These are phyloP conservation scores for Trissonchulus sp. DNA, from an alignment of 2,888 invertebrate genomes.

Conservation along the genomic window DNA sequence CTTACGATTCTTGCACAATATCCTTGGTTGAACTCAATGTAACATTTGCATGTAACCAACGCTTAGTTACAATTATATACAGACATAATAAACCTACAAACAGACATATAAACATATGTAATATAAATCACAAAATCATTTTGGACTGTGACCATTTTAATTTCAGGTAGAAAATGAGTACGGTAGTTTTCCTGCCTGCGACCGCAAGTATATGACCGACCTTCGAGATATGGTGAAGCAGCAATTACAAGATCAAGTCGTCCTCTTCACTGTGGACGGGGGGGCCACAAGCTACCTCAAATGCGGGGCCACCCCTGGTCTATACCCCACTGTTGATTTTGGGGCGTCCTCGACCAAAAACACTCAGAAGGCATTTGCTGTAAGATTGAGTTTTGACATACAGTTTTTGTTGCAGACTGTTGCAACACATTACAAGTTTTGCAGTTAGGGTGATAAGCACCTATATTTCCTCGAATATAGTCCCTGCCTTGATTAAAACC, in stretches of 20 bases:
- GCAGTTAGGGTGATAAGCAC: too few species aligned
- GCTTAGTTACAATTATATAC: too few species aligned
- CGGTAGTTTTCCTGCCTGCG: conserved; percentile 71
- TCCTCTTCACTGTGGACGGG: conserved; percentile 80
- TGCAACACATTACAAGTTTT: too few species aligned
- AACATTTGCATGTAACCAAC: too few species aligned
- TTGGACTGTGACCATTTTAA: too few species aligned
- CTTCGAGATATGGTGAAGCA: conserved; percentile 63
- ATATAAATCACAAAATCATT: too few species aligned
- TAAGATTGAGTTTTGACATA: not conserved
- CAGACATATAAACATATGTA: too few species aligned
- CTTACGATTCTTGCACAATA: too few species aligned
- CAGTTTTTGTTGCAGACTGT: not conserved
- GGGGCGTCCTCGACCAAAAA: conserved; percentile 31
- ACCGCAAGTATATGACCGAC: conserved; percentile 64
- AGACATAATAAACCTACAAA: too few species aligned
- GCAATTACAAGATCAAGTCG: conserved; percentile 63
- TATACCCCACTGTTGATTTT: conserved; percentile 64
- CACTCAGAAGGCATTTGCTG: conserved; percentile 4
- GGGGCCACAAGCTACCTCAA: conserved; percentile 57
- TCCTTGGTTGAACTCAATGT: too few species aligned
- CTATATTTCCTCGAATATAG: too few species aligned
- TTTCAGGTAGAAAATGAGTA: conserved; percentile 78
- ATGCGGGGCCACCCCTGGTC: conserved; percentile 66
- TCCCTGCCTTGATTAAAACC: too few species aligned